A percentile compares a stretch with the other conserved stretches of the same genome.
These are phyloP conservation scores for Deroplatys truncata DNA, from an alignment of 2,888 invertebrate genomes.

Conservation along the genomic window DNA sequence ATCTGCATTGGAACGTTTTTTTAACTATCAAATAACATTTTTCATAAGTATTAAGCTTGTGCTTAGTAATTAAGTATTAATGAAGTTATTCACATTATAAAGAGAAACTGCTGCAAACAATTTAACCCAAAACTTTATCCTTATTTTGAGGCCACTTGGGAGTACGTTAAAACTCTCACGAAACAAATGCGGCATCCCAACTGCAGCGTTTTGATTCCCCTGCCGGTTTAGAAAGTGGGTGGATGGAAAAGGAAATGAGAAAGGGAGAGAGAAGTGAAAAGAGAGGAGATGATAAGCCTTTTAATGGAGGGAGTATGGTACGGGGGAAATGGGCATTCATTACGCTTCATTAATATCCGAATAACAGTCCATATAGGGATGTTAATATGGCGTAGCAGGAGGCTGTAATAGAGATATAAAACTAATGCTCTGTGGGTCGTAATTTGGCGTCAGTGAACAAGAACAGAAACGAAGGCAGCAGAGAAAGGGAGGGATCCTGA, in stretches of 20 bases:
- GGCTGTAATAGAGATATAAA: neutral
- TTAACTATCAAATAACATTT: neutral
- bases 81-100: neutral
- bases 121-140: neutral
- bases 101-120: neutral
- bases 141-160: neutral
- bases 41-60: neutral
- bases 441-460: neutral
- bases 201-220: neutral
- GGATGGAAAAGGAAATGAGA: neutral
- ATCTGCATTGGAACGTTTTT: neutral
- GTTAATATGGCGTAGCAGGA: neutral
- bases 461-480: neutral
- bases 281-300: neutral
- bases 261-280: neutral
- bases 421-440: neutral
- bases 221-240: neutral
- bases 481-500: neutral
- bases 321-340: neutral
- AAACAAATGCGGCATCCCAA: neutral
- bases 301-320: neutral
- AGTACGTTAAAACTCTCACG: neutral
- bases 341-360: conserved; percentile 2
- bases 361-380: conserved; percentile 3
- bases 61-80: neutral